These are phyloP conservation scores for Threskiornis aethiopicus DNA, from an alignment of 2,797 vertebrate species.

Conservation along the genomic window DNA sequence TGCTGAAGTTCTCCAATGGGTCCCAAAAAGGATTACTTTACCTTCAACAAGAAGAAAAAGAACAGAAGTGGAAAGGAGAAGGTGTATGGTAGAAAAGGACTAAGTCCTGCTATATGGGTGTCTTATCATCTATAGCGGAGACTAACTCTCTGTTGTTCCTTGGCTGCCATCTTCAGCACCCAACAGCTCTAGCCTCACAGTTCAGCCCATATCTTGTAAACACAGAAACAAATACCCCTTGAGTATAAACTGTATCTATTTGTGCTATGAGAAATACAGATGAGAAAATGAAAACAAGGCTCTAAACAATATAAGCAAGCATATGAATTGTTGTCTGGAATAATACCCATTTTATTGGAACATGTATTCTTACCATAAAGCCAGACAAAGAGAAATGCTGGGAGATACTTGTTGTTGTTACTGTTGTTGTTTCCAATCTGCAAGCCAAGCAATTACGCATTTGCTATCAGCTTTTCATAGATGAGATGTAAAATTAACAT, in stretches of 20 bases:
- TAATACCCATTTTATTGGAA: background rate
- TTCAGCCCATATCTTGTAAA: background rate
- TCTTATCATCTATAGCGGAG: background rate
- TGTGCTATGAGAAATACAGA: background rate
- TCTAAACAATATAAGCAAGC: background rate
- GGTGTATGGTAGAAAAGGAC: background rate
- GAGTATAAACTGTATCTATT: background rate
- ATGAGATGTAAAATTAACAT: background rate
- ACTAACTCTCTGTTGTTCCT: background rate
- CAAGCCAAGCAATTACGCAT: background rate
- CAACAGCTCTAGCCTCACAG: background rate
- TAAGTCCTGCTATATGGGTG: rapidly evolving
- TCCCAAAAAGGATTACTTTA: background rate
- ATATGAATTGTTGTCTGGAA: background rate
- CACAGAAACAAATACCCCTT: background rate
- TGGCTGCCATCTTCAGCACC: background rate
- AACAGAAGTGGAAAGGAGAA: background rate
- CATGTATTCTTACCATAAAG: background rate
- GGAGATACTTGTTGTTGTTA: background rate
- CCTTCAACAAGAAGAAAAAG: background rate
- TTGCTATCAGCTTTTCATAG: background rate
- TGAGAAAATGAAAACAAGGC: background rate
- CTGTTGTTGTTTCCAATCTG: background rate
- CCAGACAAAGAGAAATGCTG: background rate
- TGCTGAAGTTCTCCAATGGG: background rate